These are phyloP conservation scores for Falcunculus frontatus DNA, from an alignment of 2,113 vertebrate genomes.

Conservation along the genomic window DNA sequence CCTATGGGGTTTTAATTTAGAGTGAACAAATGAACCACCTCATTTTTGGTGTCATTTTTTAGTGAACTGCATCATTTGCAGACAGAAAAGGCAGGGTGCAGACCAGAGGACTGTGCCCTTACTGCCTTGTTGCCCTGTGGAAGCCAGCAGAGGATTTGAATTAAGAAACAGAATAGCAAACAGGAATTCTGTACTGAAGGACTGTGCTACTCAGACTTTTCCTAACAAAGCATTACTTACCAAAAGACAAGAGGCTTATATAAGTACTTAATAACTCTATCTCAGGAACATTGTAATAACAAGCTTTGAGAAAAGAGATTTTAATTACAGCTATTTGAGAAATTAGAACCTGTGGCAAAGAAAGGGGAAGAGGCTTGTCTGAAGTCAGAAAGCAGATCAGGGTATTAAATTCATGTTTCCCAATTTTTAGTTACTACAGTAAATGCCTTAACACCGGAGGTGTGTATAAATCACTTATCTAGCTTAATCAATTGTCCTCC, in stretches of 20 bases:
- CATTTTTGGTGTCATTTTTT: neutral
- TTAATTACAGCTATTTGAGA: neutral
- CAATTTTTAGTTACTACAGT: neutral
- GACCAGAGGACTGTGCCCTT: neutral
- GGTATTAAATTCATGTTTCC: neutral
- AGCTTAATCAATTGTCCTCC: slow-evolving; percentile 36
- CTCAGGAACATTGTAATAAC: neutral
- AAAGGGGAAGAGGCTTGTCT: neutral
- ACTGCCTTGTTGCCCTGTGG: neutral
- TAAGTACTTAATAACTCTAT: neutral
- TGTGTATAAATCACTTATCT: slow-evolving; percentile 34
- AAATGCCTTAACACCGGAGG: neutral
- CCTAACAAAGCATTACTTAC: neutral
- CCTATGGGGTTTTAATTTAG: neutral
- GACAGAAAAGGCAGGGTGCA: neutral
- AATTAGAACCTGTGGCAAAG: neutral
- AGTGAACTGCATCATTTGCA: neutral
- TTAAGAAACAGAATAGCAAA: neutral
- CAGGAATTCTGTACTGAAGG: neutral
- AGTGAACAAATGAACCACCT: neutral
- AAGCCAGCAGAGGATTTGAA: neutral
- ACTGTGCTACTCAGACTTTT: neutral
- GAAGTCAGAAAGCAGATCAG: neutral
- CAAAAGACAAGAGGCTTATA: neutral
- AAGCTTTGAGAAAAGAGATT: neutral